Percentiles rank a stretch among this genome's conserved stretches.
phyloP scores from a whole-genome alignment of 2,888 invertebrate species.

The Sarcophaga caerulescens region DNA sequence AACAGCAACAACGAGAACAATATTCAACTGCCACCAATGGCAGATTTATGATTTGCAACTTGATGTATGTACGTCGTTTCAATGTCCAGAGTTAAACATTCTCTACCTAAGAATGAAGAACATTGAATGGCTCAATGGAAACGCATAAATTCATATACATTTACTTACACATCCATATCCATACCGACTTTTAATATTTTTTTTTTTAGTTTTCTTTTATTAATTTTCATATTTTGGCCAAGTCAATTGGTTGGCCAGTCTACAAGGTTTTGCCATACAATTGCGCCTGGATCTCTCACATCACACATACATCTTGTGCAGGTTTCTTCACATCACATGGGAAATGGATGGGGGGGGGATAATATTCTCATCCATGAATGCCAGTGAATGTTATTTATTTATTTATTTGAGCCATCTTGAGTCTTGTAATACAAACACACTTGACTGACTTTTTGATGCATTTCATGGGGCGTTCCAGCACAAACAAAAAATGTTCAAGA shows the following conservation, averaged over 20 bases:
- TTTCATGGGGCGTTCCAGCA: slow-evolving; percentile 67
- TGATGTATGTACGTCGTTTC: slow-evolving; percentile 66
- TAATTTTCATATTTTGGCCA: slow-evolving; percentile 42
- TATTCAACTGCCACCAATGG: slow-evolving; percentile 66
- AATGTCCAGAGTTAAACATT: slow-evolving; percentile 33
- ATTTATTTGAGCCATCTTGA: slow-evolving; percentile 40
- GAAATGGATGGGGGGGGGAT: neutral
- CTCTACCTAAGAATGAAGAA: neutral
- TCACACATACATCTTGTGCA: slow-evolving; percentile 12
- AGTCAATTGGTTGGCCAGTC: slow-evolving; percentile 41
- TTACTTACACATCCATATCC: neutral
- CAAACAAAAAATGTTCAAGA: slow-evolving; percentile 12
- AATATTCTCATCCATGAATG: slow-evolving; percentile 31
- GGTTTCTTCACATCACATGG: slow-evolving; percentile 28
- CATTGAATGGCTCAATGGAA: neutral
- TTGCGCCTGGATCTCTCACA: slow-evolving; percentile 21
- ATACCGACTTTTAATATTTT: slow-evolving; percentile 42
- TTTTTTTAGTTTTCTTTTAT: slow-evolving; percentile 27
- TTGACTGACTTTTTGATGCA: slow-evolving; percentile 68
- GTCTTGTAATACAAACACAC: slow-evolving; percentile 54
- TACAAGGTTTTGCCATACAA: slow-evolving; percentile 46
- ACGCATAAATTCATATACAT: slow-evolving; percentile 43
- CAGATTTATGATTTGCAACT: slow-evolving; percentile 68
- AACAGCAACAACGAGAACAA: slow-evolving; percentile 5
- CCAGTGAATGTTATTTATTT: slow-evolving; percentile 55